Evolutionary conservation across 2,113 vertebrate species (phyloP).

Genomic region (Cochlearius cochlearius): DNA sequence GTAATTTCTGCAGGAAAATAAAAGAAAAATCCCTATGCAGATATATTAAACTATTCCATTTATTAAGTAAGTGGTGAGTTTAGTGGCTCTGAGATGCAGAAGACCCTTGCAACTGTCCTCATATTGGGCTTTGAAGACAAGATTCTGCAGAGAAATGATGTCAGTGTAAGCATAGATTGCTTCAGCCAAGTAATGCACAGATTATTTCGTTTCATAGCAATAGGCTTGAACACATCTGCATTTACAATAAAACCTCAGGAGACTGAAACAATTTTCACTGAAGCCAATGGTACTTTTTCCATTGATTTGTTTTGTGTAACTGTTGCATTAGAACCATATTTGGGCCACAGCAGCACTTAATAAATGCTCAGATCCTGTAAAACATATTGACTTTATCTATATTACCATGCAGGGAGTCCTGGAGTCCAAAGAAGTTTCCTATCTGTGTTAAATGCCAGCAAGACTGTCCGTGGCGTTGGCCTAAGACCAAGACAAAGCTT

Average conservation of each 20-base stretch:
- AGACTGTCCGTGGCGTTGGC: neutral
- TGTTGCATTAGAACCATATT: neutral
- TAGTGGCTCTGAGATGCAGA: neutral
- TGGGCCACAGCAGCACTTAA: neutral
- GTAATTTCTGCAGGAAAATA: neutral
- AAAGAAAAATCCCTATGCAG: neutral
- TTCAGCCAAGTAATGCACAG: neutral
- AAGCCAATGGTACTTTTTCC: neutral
- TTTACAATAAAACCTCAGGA: neutral
- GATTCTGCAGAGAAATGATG: neutral
- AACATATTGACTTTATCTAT: neutral
- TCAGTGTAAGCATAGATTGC: neutral
- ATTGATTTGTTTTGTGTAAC: constrained; percentile 5
- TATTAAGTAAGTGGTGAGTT: neutral
- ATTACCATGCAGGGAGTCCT: neutral
- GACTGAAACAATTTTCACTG: neutral
- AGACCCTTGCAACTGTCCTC: neutral
- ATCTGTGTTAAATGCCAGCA: neutral
- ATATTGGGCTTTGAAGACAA: neutral
- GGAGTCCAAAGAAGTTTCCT: neutral
- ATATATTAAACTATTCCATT: neutral
- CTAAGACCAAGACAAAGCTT: neutral
- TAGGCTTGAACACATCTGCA: neutral
- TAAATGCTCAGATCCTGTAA: constrained; percentile 17
- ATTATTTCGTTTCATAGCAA: neutral